Base-by-base conservation (phyloP, 1,140 invertebrate species). In the Eumaeus atala region DNA sequence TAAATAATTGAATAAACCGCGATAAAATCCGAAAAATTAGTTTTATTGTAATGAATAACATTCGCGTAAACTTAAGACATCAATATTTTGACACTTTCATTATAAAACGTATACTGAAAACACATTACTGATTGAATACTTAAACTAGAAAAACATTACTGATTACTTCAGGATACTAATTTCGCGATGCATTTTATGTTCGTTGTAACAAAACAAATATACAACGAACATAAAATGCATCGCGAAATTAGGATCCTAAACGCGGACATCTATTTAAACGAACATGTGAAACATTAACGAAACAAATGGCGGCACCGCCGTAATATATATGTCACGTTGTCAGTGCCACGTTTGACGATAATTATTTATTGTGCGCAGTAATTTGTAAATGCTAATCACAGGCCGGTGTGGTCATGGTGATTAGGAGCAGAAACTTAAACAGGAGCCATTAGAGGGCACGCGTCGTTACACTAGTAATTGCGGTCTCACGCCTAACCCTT, bases 391-490 rank as follows among this genome's bases (percentile, higher is more conserved):
- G 61, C 48, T 64, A 54, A 54, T 59, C 44, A 44, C 58, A 60
- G 44, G 18, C 53, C 28, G 44, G 47, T 47, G n/a, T 36, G 56
- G 60, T 62, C 60, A 59, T 21, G 16, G 51, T 28, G 17, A 42
- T 53, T 44, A 14, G 21, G 40, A 16, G 47, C 48, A 53, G 21
- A 52, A 59, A 57, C 54, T 64, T 60, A 50, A 28, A 54, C 33
- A 48, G 51, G 48, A 66, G 62, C 63, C 70, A 74, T 77, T 74
- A 77, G 70, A 62, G 55, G 52, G 61, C 34, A 59, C 59, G 65
- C 48, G 64, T 66, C 68, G 68, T 69, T 69, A 62, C 67, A 66
- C 63, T 72, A 64, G 63, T 74, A 77, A 74, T 77, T 74, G 72
- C 72, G 64, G 70, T 67, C 51, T 56, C 62, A 59, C 62, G 62